Evolutionary conservation across 2,888 invertebrate genomes (phyloP).

Genomic region (Athalia rosae): DNA sequence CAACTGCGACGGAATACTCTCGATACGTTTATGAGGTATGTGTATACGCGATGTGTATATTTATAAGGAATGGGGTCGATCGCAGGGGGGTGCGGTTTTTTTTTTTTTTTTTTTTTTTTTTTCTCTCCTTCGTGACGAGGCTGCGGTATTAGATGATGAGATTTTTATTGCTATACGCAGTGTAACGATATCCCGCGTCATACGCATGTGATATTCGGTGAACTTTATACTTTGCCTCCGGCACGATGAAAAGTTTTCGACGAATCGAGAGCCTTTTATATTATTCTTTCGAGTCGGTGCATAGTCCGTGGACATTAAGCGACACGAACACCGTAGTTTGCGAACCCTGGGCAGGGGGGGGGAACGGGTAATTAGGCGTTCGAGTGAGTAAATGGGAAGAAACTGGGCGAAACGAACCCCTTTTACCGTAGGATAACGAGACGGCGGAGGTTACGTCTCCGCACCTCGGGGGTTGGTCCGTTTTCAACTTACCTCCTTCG

Average conservation of each 20-base stretch:
- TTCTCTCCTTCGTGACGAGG: neutral
- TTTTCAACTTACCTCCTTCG: too few relatives aligned
- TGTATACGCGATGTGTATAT: too few relatives aligned
- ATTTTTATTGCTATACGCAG: slow-evolving; percentile 67
- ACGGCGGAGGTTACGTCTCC: slow-evolving; percentile 16
- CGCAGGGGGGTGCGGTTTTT: slow-evolving; percentile 45
- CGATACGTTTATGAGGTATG: slow-evolving; percentile 46
- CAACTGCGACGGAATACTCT: slow-evolving; percentile 52
- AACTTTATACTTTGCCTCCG: too few relatives aligned
- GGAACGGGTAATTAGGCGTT: slow-evolving; percentile 57
- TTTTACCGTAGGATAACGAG: neutral
- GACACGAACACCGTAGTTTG: neutral
- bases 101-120: too few relatives aligned
- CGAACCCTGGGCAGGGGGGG: slow-evolving; percentile 1
- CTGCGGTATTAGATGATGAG: slow-evolving; percentile 63
- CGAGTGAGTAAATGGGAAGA: slow-evolving; percentile 57
- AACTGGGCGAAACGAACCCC: slow-evolving; percentile 49
- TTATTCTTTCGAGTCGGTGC: neutral
- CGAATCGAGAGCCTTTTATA: too few relatives aligned
- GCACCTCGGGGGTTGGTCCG: neutral
- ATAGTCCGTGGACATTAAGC: neutral
- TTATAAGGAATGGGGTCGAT: slow-evolving; percentile 22
- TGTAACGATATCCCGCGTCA: too few relatives aligned
- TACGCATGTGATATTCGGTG: too few relatives aligned
- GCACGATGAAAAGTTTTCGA: too few relatives aligned